phyloP scores from a whole-genome alignment of 2,113 vertebrate genomes.

The Gymnarchus niloticus region DNA sequence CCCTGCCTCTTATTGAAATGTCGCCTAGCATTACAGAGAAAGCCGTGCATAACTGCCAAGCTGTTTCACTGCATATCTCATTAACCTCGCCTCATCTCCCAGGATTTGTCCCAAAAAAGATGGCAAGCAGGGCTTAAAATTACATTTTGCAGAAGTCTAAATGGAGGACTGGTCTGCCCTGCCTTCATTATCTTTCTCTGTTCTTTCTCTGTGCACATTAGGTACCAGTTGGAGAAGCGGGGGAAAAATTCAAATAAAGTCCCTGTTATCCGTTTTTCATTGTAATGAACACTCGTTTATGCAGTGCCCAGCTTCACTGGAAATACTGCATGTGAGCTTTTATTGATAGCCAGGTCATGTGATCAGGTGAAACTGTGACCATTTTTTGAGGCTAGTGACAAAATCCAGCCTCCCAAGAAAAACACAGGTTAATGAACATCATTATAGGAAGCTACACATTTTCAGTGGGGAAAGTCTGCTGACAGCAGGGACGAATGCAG shows the following conservation, averaged over 20 bases:
- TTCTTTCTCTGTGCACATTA: constrained; percentile 28
- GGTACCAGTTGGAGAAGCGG: constrained; percentile 18
- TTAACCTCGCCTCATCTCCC: constrained; percentile 74
- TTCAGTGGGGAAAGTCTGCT: background rate
- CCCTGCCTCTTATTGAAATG: constrained; percentile 63
- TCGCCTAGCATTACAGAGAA: constrained; percentile 59
- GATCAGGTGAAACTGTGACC: constrained; percentile 2
- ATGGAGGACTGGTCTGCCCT: constrained; percentile 48
- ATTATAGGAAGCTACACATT: background rate
- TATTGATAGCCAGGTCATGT: constrained; percentile 4
- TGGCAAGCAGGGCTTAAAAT: constrained; percentile 58
- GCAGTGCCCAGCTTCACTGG: constrained; percentile 13
- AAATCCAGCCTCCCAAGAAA: background rate
- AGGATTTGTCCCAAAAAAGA: constrained; percentile 69
- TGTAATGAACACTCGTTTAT: constrained; percentile 26
- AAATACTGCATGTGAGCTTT: constrained; percentile 20
- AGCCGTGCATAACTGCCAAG: constrained; percentile 51
- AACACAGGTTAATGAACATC: background rate
- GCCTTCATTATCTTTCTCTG: constrained; percentile 36
- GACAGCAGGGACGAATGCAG: no score
- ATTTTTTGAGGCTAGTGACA: constrained; percentile 8
- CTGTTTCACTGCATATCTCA: constrained; percentile 76
- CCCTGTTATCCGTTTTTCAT: constrained; percentile 2
- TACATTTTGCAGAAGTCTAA: constrained; percentile 53
- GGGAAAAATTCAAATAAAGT: background rate